Base-by-base conservation (phyloP, 2,113 vertebrate genomes). In the Pungitius pungitius region DNA sequence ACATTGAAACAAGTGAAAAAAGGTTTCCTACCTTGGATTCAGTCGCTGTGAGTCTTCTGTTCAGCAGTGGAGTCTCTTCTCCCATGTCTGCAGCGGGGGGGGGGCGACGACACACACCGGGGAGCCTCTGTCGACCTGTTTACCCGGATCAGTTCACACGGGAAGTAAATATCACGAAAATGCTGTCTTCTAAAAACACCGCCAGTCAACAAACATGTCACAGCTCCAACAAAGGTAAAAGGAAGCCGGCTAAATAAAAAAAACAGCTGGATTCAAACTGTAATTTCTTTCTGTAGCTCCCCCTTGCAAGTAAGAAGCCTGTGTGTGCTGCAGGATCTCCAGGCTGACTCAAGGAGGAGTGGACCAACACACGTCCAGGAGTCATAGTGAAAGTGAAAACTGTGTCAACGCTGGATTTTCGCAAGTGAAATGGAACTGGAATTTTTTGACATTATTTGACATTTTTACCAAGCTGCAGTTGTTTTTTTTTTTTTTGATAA, bases 51-150 rank as follows among this genome's bases (percentile, higher is more conserved):
- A 47, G 8, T 71, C 45, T 61, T 68, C 12, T 65, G 0, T 9
- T 55, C 42, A 92, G 64, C 56, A 92, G 78, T 1, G 86, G 80
- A 4, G 75, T 80, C 30, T 55, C 49, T 65, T 91, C 89, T 24
- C 52, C 74, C 85, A 80, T 84, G 35, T 75, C 52, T 27, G 55
- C 51, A 76, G 67, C 35, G 22, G 58, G n/a, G 22, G 58, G n/a
- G 24, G 4, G 7, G 37, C 15, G 33, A 45, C 20, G 39, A 18
- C 2, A 45, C 43, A 22, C 37, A 39, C 37, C 8, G 2, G 27
- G 39, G 17, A 26, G 43, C 26, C 18, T 39, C 40, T 35, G n/a
- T 33, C 13, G 22, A 60, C 55, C 6, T 20, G 20, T 35, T 45
- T n/a, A n/a, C n/a, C 5, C 7, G 27, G 24, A 35, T 61, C 2